These are phyloP conservation scores for Lycorma delicatula DNA, from an alignment of 1,140 invertebrate genomes.

Conservation along the genomic window DNA sequence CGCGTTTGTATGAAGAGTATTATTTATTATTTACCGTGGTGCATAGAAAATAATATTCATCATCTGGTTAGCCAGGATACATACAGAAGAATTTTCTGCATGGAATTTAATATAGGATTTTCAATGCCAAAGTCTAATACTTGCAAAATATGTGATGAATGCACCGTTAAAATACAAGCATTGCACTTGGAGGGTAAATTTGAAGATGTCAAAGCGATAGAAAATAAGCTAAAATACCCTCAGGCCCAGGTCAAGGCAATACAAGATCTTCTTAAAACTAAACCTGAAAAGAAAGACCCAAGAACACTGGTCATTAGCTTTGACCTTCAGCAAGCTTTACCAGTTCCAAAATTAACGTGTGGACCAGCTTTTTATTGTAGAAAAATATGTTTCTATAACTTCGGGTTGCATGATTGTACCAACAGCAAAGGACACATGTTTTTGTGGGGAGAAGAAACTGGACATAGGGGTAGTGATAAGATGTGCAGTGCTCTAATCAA, in stretches of 20 bases:
- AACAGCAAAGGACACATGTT: constrained; percentile 20
- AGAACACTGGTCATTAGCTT: no score
- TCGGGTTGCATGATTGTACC: constrained; percentile 22
- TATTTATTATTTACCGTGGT: no score
- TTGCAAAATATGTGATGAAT: constrained; percentile 17
- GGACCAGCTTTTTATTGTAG: constrained; percentile 19
- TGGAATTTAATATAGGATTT: constrained; percentile 15
- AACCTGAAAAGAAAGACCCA: no score
- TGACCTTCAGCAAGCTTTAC: constrained; percentile 17
- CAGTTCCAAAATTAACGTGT: constrained; percentile 17
- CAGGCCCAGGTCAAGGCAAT: no score
- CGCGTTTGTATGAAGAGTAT: no score
- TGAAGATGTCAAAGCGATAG: no score
- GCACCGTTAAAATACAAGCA: no score
- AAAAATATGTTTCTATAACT: constrained; percentile 24
- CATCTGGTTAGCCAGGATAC: not conserved
- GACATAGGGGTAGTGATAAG: constrained; percentile 14
- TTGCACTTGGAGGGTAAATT: no score
- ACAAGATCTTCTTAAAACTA: no score
- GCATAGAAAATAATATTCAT: no score
- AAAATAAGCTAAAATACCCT: no score
- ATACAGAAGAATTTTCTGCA: constrained; percentile 16
- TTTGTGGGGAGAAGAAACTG: constrained; percentile 22
- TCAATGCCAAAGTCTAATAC: constrained; percentile 17
- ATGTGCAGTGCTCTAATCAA: constrained; percentile 8